A percentile compares a stretch with the other conserved stretches of the same genome.
These are phyloP conservation scores for western clawed frog (Xenopus tropicalis) DNA, from an alignment of 2,113 vertebrate genomes.

Conservation along the genomic window UCB_Xtro_10.0 CM004448.2:62504001-62504500, in stretches of 20 bases:
- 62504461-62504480: conserved; percentile 30
- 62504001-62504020: no score
- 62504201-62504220: no score
- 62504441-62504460: conserved; percentile 23
- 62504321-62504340: conserved; percentile 35
- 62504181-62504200: no score
- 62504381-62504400: conserved; percentile 40
- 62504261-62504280: conserved; percentile 10
- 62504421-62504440: conserved; percentile 20
- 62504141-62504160: no score
- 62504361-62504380: conserved; percentile 38
- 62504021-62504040: no score
- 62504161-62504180: no score
- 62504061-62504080: no score
- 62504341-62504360: conserved; percentile 38
- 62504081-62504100: no score
- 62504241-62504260: conserved; percentile 5
- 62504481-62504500: conserved; percentile 28
- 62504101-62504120: no score
- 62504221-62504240: neutral
- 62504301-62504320: conserved; percentile 5
- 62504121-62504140: no score
- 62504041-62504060: no score
- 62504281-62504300: neutral
- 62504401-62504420: conserved; percentile 39